A percentile compares a stretch with the other conserved stretches of the same genome.
These are phyloP conservation scores for Apodemus sylvaticus DNA, from an alignment of 2,113 vertebrate genomes.

Conservation along the genomic window DNA sequence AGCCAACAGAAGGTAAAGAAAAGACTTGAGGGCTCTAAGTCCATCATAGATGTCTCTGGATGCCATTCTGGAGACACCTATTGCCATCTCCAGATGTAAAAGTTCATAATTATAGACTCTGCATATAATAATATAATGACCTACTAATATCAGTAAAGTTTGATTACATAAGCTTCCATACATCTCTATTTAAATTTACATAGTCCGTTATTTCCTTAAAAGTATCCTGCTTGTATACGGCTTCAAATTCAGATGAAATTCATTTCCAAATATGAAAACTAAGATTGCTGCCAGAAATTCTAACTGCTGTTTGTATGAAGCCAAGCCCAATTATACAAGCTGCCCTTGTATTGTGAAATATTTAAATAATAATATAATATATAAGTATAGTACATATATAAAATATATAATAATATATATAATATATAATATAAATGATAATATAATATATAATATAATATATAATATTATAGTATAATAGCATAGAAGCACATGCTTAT, in stretches of 20 bases:
- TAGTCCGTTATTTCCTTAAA: conserved; percentile 40
- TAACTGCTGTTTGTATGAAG: neutral
- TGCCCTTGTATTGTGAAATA: neutral
- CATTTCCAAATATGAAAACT: conserved; percentile 28
- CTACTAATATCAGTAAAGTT: neutral
- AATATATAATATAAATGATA: too few relatives aligned
- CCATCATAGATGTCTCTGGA: neutral
- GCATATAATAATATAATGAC: neutral
- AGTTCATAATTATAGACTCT: neutral
- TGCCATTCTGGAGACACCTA: neutral
- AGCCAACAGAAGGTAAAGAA: conserved; percentile 50
- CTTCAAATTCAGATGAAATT: neutral
- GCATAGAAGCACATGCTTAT: too few relatives aligned
- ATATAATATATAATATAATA: too few relatives aligned
- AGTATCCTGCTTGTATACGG: neutral
- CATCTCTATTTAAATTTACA: neutral
- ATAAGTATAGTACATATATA: too few relatives aligned
- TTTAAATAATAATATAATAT: conserved; percentile 14
- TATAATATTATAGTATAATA: too few relatives aligned
- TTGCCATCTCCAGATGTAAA: neutral
- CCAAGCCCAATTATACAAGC: conserved; percentile 28
- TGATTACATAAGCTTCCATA: conserved; percentile 29
- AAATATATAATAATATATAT: too few relatives aligned
- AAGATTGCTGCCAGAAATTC: conserved; percentile 9
- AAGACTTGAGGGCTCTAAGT: neutral